Evolutionary conservation across 2,797 vertebrate genomes (phyloP).

Genomic region (Etheostoma nigrum): DNA sequence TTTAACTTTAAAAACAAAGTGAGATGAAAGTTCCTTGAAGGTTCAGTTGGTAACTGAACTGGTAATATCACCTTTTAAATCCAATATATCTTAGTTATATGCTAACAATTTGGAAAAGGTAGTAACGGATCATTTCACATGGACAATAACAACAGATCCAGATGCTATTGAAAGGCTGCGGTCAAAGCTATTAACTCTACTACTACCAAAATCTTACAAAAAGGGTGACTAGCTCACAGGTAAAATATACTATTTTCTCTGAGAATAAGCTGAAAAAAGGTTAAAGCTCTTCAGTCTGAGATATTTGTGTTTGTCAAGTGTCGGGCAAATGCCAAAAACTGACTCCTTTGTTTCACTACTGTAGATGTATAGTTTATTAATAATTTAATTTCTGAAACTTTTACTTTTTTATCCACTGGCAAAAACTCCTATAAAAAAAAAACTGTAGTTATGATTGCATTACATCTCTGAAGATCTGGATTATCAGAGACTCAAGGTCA

Average conservation of each 20-base stretch:
- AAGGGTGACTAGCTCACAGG: neutral
- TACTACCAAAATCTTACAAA: neutral
- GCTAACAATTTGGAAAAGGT: neutral
- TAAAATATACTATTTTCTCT: conserved; percentile 14
- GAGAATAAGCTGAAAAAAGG: neutral
- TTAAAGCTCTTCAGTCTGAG: conserved; percentile 14
- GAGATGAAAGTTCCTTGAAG: neutral
- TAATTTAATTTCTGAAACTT: neutral
- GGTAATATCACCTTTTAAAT: neutral
- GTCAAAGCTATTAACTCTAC: neutral
- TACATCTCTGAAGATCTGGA: neutral
- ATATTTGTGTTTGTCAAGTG: conserved; percentile 30
- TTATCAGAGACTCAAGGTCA: conserved; percentile 29
- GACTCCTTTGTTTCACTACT: conserved; percentile 14
- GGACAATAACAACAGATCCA: neutral
- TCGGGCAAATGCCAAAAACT: conserved; percentile 26
- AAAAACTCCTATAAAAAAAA: neutral
- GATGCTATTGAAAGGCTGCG: neutral
- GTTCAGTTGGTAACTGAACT: no score
- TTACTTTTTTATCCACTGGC: conserved; percentile 1
- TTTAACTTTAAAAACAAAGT: neutral
- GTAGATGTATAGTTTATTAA: conserved; percentile 26
- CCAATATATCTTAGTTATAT: neutral
- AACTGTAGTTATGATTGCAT: conserved; percentile 4
- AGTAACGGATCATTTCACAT: neutral